Base-by-base conservation (phyloP, 2,888 invertebrate genomes). In the Amblyjoppa proteus region DNA sequence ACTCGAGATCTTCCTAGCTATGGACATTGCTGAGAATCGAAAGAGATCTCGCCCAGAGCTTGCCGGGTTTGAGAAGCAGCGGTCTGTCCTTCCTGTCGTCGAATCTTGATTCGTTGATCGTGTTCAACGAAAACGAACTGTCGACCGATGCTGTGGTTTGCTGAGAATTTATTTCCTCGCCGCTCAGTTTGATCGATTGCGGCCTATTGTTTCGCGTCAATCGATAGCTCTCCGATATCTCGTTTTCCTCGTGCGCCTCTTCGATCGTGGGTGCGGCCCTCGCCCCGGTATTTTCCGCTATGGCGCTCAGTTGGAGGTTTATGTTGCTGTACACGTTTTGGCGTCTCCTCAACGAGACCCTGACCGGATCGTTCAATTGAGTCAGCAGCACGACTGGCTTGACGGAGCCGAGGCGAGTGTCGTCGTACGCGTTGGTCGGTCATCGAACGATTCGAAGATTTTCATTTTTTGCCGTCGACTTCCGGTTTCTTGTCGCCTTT, bases 1-100 rank as follows among this genome's bases (percentile, higher is more conserved):
- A 93, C 64, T 95, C 95, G 56, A 95, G 85, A 80, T 95, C 89
- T 3, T 94, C 94, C 76, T 92, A 90, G 89, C 90, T 95, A 93
- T 94, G 92, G 93, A 94, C 90, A 92, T 94, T 79, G 94, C 95
- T 95, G 89, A 96, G 95, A 84, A 95, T 95, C 85, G 95, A 95
- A 5, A 97, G 90, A 0, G 96, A 96, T 90, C 96, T 95, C 71
- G 96, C 95, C 96, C 96, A 97, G 90, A 95, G 95, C 91, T 96
- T 97, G 0, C 97, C 97, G 13, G 96, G 96, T 88, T 95, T 95
- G 2, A 97, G 92, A 13, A 95, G 93, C 87, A 96, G 74, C 5
- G 45, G 69, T 78, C 84, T 84, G 31, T 87, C 80, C 6, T 78
- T 58, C 13, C 86, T 45, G 3, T 25, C 28, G 11, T 58, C 58